Evolutionary conservation across 1,140 invertebrate species (phyloP).

Genomic region (Drosophila setifemur): DNA sequence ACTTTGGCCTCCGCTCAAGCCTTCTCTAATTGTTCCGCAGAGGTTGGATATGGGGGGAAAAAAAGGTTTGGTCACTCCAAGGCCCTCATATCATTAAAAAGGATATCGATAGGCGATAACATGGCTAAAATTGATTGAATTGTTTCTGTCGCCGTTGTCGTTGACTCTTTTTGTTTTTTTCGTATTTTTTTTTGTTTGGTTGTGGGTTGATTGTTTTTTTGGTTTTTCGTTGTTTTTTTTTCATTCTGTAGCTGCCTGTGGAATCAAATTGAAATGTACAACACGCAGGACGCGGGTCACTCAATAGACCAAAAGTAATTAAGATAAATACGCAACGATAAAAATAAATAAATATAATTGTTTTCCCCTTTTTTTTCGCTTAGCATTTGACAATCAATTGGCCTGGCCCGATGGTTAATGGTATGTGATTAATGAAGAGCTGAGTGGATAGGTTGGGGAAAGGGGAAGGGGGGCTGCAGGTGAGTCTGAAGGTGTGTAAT

Average conservation of each 20-base stretch:
- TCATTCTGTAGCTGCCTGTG: slow-evolving; percentile 48
- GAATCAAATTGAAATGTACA: slow-evolving; percentile 72
- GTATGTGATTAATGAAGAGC: slow-evolving; percentile 66
- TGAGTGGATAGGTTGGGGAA: background rate
- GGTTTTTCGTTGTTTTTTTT: background rate
- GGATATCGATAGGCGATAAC: slow-evolving; percentile 78
- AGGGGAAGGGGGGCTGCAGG: background rate
- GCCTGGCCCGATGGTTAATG: slow-evolving; percentile 41
- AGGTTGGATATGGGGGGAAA: slow-evolving; percentile 27
- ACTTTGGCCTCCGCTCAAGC: slow-evolving; percentile 13
- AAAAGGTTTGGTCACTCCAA: slow-evolving; percentile 68
- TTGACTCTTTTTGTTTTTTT: slow-evolving; percentile 32
- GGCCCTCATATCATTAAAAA: slow-evolving; percentile 69
- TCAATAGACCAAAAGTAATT: slow-evolving; percentile 78
- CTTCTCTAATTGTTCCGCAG: slow-evolving; percentile 32
- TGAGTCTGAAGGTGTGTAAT: background rate
- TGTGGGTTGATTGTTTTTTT: slow-evolving; percentile 11
- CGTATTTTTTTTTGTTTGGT: background rate
- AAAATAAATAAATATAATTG: slow-evolving; percentile 79
- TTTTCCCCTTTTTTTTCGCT: slow-evolving; percentile 39
- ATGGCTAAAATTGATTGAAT: slow-evolving; percentile 76
- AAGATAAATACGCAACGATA: slow-evolving; percentile 79
- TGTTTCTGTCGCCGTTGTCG: slow-evolving; percentile 61
- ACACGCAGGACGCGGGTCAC: slow-evolving; percentile 36
- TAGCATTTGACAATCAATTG: slow-evolving; percentile 65